These are phyloP conservation scores for Pygoscelis antarcticus DNA, from an alignment of 2,113 vertebrate genomes.

Conservation along the genomic window DNA sequence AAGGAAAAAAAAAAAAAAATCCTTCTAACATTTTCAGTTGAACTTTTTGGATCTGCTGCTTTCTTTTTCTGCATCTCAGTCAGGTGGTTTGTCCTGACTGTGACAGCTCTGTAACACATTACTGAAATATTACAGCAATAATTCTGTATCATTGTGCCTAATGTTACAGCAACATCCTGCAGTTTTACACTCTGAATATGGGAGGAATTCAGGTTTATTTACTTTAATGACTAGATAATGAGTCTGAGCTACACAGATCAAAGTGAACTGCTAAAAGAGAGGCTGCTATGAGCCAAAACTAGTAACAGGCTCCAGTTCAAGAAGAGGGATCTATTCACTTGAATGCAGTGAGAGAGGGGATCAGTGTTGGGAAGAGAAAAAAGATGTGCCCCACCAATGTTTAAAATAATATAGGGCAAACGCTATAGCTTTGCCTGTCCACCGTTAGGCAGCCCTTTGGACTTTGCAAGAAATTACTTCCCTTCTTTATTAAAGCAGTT, in stretches of 20 bases:
- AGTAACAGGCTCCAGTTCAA: not conserved
- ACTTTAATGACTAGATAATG: slow-evolving; percentile 39
- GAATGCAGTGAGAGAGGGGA: not conserved
- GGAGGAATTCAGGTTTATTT: slow-evolving; percentile 40
- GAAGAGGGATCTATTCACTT: not conserved
- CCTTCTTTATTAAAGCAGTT: not conserved
- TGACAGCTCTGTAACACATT: slow-evolving; percentile 25
- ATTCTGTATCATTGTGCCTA: slow-evolving; percentile 32
- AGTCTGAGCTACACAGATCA: slow-evolving; percentile 9
- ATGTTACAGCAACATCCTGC: slow-evolving; percentile 32
- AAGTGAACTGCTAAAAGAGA: slow-evolving; percentile 4
- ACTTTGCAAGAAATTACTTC: not conserved
- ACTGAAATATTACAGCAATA: slow-evolving; percentile 58
- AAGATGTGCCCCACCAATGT: not conserved
- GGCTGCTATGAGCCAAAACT: not conserved
- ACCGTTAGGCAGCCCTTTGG: not conserved
- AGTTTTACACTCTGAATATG: slow-evolving; percentile 20
- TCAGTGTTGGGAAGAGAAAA: not conserved
- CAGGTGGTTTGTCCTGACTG: not conserved
- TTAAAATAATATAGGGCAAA: not conserved
- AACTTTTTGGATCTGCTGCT: not conserved
- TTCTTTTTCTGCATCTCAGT: slow-evolving; percentile 1
- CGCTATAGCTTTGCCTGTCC: not conserved
- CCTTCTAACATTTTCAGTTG: not conserved
- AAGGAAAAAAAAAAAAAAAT: not conserved